Percentiles rank a stretch among this genome's conserved stretches.
Evolutionary conservation across 1,140 invertebrate genomes (phyloP).

Genomic region (Zeugodacus cucurbitae): DNA sequence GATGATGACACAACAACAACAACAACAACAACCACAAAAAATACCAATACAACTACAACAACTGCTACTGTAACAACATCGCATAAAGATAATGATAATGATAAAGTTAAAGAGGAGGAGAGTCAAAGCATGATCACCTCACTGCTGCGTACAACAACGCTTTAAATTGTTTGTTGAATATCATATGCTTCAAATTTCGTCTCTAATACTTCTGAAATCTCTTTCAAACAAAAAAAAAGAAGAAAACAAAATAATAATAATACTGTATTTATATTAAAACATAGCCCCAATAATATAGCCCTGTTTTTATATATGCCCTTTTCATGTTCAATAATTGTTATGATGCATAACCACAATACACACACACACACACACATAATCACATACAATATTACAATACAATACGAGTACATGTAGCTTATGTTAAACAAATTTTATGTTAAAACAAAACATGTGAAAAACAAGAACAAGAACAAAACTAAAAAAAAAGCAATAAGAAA

Average conservation of each 20-base stretch:
- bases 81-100: neutral
- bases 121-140: neutral
- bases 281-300: constrained; percentile 9
- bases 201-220: constrained; percentile 14
- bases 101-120: constrained; percentile 1
- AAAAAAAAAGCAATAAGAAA: neutral
- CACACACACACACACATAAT: neutral
- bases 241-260: neutral
- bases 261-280: constrained; percentile 20
- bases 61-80: neutral
- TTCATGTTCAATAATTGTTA: constrained; percentile 31
- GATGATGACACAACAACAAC: neutral
- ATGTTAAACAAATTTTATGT: neutral
- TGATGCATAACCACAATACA: neutral
- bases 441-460: neutral
- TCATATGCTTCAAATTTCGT: constrained; percentile 31
- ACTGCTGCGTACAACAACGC: constrained; percentile 39
- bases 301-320: constrained; percentile 17
- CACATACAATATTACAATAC: neutral
- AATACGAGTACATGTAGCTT: neutral
- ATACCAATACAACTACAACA: neutral
- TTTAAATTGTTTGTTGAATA: constrained; percentile 35
- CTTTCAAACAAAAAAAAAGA: too few relatives aligned
- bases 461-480: neutral
- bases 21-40: neutral